These are phyloP conservation scores for Rissa tridactyla DNA, from an alignment of 2,113 vertebrate species.

Conservation along the genomic window DNA sequence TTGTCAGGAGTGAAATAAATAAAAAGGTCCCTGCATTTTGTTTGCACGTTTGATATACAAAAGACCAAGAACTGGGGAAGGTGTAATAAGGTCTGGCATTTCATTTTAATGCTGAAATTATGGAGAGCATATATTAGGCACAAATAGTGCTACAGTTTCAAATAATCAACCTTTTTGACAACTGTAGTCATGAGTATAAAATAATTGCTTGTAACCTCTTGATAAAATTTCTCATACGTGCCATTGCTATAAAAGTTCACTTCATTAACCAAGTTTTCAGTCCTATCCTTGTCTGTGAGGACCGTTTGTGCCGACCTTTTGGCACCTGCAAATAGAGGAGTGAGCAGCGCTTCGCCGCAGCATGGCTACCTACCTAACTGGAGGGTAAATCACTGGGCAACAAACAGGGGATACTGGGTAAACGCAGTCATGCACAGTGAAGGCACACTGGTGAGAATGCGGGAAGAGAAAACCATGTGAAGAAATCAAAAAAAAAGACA, in stretches of 20 bases:
- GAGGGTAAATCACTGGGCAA: not conserved
- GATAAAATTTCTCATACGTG: not conserved
- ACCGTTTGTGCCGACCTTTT: not conserved
- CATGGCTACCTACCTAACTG: not conserved
- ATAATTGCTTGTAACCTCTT: not conserved
- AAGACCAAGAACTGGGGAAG: not conserved
- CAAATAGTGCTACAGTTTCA: not conserved
- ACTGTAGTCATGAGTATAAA: not conserved
- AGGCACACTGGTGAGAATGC: not conserved
- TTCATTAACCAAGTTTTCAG: not conserved
- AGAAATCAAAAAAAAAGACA: not conserved
- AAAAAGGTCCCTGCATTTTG: not conserved
- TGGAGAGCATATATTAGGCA: not conserved
- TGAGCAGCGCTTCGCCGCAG: not conserved
- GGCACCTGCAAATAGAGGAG: not conserved
- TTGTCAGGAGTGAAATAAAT: not conserved
- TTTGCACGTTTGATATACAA: not conserved
- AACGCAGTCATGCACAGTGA: not conserved
- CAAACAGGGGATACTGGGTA: not conserved
- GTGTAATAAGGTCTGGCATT: not conserved
- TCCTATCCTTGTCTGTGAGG: not conserved
- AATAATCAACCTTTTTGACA: not conserved
- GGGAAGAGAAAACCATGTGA: not conserved
- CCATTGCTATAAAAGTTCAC: not conserved
- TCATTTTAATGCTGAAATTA: not conserved